These are phyloP conservation scores for Epizoanthus scotinus DNA, from an alignment of 92 coral and sea anemone species.

Conservation along the genomic window DNA sequence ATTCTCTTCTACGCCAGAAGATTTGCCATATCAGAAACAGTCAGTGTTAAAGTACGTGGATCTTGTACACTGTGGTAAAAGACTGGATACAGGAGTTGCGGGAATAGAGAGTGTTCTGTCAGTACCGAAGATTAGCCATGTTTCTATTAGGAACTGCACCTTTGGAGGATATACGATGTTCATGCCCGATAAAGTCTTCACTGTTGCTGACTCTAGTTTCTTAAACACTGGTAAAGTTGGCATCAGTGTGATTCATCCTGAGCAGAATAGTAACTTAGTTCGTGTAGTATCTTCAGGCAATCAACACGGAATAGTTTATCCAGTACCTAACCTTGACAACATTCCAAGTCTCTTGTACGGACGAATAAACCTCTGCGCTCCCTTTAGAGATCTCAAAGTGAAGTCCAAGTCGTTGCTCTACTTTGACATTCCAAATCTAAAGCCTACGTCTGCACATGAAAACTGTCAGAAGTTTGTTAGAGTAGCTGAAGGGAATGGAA, in stretches of 20 bases:
- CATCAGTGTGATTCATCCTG: conserved; percentile 25
- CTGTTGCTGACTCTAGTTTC: conserved; percentile 17
- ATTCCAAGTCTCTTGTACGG: conserved; percentile 54
- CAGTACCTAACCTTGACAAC: conserved; percentile 36
- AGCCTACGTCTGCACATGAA: conserved; percentile 3
- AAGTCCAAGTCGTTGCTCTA: conserved; percentile 28
- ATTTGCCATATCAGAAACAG: neutral
- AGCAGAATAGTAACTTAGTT: conserved; percentile 19
- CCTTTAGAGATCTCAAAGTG: conserved; percentile 9
- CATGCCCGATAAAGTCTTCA: conserved; percentile 8
- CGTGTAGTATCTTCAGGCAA: conserved; percentile 29
- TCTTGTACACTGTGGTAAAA: conserved; percentile 58
- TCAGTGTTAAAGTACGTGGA: conserved; percentile 54
- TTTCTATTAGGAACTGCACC: conserved; percentile 52
- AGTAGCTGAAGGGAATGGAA: conserved; percentile 48
- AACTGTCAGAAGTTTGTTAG: conserved; percentile 41
- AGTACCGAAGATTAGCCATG: conserved; percentile 36
- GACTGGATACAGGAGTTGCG: conserved; percentile 38
- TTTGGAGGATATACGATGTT: conserved; percentile 45
- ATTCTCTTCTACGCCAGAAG: conserved; percentile 38
- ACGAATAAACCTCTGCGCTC: conserved; percentile 49
- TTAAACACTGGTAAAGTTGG: conserved; percentile 23
- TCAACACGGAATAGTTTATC: conserved; percentile 46
- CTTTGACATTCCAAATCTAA: conserved; percentile 40
- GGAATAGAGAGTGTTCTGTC: conserved; percentile 51